Base-by-base conservation (phyloP, 2,797 vertebrate species). In the Sebastes melanostomus region DNA sequence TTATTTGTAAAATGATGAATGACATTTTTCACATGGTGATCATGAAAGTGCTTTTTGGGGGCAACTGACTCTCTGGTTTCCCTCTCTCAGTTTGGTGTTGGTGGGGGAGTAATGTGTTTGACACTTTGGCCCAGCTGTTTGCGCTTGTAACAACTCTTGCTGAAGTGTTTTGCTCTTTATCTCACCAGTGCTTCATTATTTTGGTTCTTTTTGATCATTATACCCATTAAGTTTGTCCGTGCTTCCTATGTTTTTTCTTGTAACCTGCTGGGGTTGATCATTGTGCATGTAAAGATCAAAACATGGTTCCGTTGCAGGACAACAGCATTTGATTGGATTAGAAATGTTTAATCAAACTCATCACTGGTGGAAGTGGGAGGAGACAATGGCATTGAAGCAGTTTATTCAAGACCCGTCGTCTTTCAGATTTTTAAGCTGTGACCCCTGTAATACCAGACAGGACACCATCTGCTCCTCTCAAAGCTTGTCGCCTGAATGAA, bases 41-140 rank as follows among this genome's bases (percentile, higher is more conserved):
- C n/a, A 16, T 50, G 22, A 69, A 79, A 76, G 56, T 34, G 55
- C 38, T 63, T 75, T 67, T 72, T 59, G 54, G 58, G 55, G 25
- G 4, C 30, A 74, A 38, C 62, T 77, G 60, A 62, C 55, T 74
- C 34, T 38, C 30, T 75, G 74, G 72, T 78, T 84, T 83, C 50
- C 50, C 58, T 77, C 32, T 60, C 62, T 77, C 63, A 74, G 55
- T 84, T 83, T 82, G 80, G 71, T 86, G 78, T 80, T 59, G 67
- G 66, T 66, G 83, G 77, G 83, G 77, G 78, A 71, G 80, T 74
- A 55, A 46, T 76, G 69, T 84, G 71, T 85, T 91, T 91, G 84
- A 88, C 90, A 86, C 71, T 82, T 85, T 69, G 74, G 78, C 80
- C 62, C 90, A 93, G 89, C 90, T 92, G 87, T 90, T 87, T 81